A percentile compares a stretch with the other conserved stretches of the same genome.
phyloP scores from a whole-genome alignment of 1,140 invertebrate genomes.

The Phymastichus coffea region DNA sequence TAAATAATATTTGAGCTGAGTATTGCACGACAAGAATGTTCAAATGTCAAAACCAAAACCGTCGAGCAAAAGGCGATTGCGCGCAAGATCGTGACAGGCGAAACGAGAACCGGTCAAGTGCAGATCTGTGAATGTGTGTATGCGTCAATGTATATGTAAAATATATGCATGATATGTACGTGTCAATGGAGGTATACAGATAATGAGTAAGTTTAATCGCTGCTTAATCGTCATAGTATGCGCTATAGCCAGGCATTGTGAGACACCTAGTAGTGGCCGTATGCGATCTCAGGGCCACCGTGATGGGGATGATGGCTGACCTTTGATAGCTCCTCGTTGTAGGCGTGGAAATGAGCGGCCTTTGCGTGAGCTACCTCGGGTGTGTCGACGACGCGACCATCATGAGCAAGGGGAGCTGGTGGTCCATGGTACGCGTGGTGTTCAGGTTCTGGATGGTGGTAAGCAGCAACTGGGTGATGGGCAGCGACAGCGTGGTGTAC shows the following conservation, averaged over 20 bases:
- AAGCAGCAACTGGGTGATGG: not conserved
- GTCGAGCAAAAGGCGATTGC: no score
- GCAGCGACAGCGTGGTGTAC: not conserved
- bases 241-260: not conserved
- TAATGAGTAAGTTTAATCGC: not conserved
- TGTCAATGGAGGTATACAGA: no score
- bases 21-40: no score
- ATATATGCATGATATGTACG: no score
- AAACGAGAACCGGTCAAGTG: no score
- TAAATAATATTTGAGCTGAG: no score
- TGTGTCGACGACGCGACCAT: constrained; percentile 56
- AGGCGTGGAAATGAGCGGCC: constrained; percentile 60
- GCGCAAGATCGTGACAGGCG: no score
- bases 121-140: not conserved
- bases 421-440: constrained; percentile 43
- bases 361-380: constrained; percentile 63
- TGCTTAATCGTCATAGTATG: not conserved
- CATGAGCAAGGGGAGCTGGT: constrained; percentile 44
- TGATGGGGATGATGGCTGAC: constrained; percentile 31
- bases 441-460: constrained; percentile 24
- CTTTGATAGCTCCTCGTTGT: constrained; percentile 52
- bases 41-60: no score
- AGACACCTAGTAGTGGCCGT: constrained; percentile 10
- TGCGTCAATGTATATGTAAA: not conserved
- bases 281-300: constrained; percentile 7